phyloP scores from a whole-genome alignment of 2,888 invertebrate genomes.

The Drosophila monieri region DNA sequence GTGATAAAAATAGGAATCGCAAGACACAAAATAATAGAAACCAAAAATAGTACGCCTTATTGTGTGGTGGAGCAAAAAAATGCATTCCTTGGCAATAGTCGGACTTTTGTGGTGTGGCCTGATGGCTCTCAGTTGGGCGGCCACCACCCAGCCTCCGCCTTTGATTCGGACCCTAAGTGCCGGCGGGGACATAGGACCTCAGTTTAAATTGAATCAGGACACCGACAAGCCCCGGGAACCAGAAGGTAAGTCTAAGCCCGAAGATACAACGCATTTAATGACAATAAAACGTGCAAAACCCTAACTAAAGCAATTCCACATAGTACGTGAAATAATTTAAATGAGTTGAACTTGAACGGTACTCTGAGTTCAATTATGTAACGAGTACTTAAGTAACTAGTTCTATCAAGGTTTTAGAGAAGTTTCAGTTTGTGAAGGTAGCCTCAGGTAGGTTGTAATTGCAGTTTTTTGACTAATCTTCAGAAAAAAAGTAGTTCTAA shows the following conservation, averaged over 20 bases:
- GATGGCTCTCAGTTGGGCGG: conserved; percentile 41
- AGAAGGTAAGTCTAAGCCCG: conserved; percentile 57
- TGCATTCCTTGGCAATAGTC: conserved; percentile 41
- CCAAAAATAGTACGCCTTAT: conserved; percentile 4
- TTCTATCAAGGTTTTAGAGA: conserved; percentile 3
- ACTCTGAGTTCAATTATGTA: conserved; percentile 13
- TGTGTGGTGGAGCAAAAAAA: neutral
- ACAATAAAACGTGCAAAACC: conserved; percentile 16
- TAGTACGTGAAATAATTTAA: conserved; percentile 37
- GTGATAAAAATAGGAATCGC: conserved; percentile 42
- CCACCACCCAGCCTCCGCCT: conserved; percentile 70
- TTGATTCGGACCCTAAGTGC: conserved; percentile 66
- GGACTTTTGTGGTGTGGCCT: conserved; percentile 19
- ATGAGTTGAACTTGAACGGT: conserved; percentile 25
- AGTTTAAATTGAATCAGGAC: conserved; percentile 46
- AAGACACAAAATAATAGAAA: neutral
- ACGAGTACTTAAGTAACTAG: neutral
- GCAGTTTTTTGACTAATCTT: too few species aligned
- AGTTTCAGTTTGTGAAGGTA: neutral
- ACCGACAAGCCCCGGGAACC: conserved; percentile 15
- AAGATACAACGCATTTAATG: neutral
- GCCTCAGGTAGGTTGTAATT: too few species aligned
- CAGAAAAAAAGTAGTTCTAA: too few species aligned
- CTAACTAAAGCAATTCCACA: conserved; percentile 1
- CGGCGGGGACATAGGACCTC: conserved; percentile 72